Evolutionary conservation across 2,797 vertebrate species (phyloP).

Genomic region (Coranthus polyacanthus): DNA sequence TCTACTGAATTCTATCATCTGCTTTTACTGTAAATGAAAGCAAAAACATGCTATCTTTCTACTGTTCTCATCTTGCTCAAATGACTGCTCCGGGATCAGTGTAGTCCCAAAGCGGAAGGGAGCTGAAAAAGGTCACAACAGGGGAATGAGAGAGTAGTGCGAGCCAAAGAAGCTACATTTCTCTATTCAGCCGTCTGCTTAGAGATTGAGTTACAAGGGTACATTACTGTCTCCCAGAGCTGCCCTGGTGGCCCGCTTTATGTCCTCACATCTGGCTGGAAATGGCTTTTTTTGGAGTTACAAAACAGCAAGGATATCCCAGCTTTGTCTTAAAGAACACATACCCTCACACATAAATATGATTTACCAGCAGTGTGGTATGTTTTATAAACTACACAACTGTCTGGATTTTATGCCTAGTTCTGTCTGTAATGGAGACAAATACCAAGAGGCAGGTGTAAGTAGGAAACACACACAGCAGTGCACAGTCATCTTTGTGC

Average conservation of each 20-base stretch:
- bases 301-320: slow-evolving; percentile 26
- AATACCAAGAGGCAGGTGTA: slow-evolving; percentile 28
- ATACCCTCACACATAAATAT: slow-evolving; percentile 26
- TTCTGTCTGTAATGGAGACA: slow-evolving; percentile 44
- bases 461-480: slow-evolving; percentile 7
- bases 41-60: slow-evolving; percentile 48
- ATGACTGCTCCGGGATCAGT: slow-evolving; percentile 65
- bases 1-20: slow-evolving; percentile 7
- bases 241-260: slow-evolving; percentile 45
- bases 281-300: slow-evolving; percentile 30
- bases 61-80: slow-evolving; percentile 50
- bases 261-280: slow-evolving; percentile 42
- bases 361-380: slow-evolving; percentile 34
- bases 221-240: slow-evolving; percentile 70
- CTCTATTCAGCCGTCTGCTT: slow-evolving; percentile 55
- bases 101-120: slow-evolving; percentile 44
- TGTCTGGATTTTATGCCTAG: slow-evolving; percentile 21
- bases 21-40: slow-evolving; percentile 55
- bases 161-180: slow-evolving; percentile 57
- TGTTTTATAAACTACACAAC: slow-evolving; percentile 34
- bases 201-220: slow-evolving; percentile 73
- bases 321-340: slow-evolving; percentile 21
- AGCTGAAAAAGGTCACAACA: slow-evolving; percentile 70
- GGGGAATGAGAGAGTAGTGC: slow-evolving; percentile 41
- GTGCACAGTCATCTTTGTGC: slow-evolving; percentile 13